Percentiles rank a stretch among this genome's conserved stretches.
phyloP scores from a whole-genome alignment of 2,797 vertebrate species.

The Pipistrellus pipistrellus region DNA sequence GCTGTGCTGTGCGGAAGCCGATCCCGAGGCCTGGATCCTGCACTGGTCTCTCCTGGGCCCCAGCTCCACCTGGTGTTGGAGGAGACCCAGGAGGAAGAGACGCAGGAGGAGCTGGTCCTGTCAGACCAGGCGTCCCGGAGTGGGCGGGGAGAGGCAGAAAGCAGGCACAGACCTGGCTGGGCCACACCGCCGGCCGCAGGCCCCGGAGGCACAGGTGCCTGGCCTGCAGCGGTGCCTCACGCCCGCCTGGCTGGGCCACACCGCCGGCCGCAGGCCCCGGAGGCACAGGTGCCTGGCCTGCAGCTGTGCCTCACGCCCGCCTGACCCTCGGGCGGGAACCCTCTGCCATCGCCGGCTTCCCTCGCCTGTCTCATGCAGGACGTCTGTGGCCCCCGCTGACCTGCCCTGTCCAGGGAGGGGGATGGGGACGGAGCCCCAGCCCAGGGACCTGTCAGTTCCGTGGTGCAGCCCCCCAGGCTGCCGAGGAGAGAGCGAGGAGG shows the following conservation, averaged over 20 bases:
- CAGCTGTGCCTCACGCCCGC: not conserved
- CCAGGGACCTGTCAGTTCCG: not conserved
- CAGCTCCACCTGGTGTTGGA: no score
- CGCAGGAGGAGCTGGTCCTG: not conserved
- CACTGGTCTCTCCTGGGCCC: not conserved
- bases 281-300: rapidly evolving
- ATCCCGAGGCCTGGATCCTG: not conserved
- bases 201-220: rapidly evolving
- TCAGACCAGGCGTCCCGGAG: not conserved
- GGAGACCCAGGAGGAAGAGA: no score
- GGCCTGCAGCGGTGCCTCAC: no score
- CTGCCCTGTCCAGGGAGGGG: not conserved
- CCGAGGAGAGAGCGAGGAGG: not conserved
- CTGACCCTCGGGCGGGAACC: not conserved
- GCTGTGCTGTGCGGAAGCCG: not conserved
- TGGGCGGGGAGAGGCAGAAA: not conserved
- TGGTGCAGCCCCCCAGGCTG: no score
- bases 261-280: not conserved
- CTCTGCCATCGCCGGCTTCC: no score
- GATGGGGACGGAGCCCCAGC: not conserved
- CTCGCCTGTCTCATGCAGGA: not conserved
- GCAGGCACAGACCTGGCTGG: not conserved
- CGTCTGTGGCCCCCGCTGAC: not conserved
- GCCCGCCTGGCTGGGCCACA: not conserved
- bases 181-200: not conserved